Evolutionary conservation across 2,113 vertebrate species (phyloP), one percentile per base, ranked within the genome.

Genomic region (Xiphophorus hellerii): DNA sequence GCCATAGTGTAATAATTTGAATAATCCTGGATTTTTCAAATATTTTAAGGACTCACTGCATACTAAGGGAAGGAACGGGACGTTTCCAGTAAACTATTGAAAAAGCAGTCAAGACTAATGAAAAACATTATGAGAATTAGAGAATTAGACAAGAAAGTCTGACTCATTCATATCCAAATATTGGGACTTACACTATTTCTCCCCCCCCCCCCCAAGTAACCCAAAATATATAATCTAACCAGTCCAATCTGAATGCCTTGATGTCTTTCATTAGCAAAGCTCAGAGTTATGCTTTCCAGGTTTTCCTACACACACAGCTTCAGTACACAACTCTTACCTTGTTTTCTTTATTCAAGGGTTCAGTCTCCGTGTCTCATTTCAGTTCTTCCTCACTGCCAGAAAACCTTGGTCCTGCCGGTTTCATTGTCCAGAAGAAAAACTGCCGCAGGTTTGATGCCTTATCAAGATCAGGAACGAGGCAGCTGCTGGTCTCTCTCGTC

Each of bases 301-400:
- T 58, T 58, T 58, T n/a, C 25, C 51, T n/a, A 9, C 51, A 58
- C 1, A 6, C 51, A 54, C 25, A 15, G 44, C 67, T 69, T 54
- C 51, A n/a, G 20, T 51, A 51, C 15, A 48, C 14, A 31, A 27
- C 1, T 51, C 39, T 51, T 65, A 86, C 84, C 87, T 58, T 58
- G 51, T n/a, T 58, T 15, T 84, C n/a, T 54, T 3, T 66, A 48
- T 14, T 58, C 58, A 68, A 28, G n/a, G 28, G 62, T n/a, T 83
- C 84, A 77, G 69, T 27, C 39, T 76, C 60, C 30, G 8, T 60
- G 51, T 61, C 20, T 87, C 81, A 81, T 74, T 76, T 51, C 77
- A 61, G 73, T 66, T 81, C 25, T 60, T 82, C 78, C 66, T 30
- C 1, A 39, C 60, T 74, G 62, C 42, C 48, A 30, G 48, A 68